phyloP scores from a whole-genome alignment of 64 coral and sea anemone genomes.

The Dendronephthya gigantea region DNA sequence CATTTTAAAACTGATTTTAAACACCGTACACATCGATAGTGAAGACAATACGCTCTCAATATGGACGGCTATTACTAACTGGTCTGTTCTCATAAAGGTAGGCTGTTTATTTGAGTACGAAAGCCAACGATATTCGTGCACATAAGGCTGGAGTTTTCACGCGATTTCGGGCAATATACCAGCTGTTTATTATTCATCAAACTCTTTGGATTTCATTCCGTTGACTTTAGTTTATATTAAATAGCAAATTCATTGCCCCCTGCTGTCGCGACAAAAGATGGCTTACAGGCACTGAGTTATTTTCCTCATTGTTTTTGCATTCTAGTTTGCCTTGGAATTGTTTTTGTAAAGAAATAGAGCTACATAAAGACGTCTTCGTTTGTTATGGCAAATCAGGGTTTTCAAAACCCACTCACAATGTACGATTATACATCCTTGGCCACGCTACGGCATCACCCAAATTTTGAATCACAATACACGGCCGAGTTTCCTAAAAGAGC shows the following conservation, averaged over 20 bases:
- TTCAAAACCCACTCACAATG: conserved; percentile 5
- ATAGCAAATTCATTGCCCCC: conserved; percentile 2
- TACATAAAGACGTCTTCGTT: neutral
- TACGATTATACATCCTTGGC: neutral
- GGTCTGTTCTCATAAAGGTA: neutral
- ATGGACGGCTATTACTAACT: neutral
- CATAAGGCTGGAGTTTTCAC: neutral
- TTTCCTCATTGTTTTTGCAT: neutral
- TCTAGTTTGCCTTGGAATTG: neutral
- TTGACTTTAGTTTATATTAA: conserved; percentile 3
- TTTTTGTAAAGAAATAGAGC: neutral
- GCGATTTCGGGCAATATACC: neutral
- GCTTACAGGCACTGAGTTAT: neutral
- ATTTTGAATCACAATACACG: neutral
- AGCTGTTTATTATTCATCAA: neutral
- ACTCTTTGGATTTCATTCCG: neutral
- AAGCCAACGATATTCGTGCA: neutral
- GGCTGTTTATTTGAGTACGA: neutral
- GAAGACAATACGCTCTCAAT: neutral
- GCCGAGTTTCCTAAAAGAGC: neutral
- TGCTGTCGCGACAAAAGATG: neutral
- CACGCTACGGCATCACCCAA: neutral
- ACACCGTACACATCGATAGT: neutral
- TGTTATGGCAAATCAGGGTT: neutral
- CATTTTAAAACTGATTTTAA: neutral